phyloP scores from a whole-genome alignment of 1,140 invertebrate genomes.

The Zaprionus vittiger region DNA sequence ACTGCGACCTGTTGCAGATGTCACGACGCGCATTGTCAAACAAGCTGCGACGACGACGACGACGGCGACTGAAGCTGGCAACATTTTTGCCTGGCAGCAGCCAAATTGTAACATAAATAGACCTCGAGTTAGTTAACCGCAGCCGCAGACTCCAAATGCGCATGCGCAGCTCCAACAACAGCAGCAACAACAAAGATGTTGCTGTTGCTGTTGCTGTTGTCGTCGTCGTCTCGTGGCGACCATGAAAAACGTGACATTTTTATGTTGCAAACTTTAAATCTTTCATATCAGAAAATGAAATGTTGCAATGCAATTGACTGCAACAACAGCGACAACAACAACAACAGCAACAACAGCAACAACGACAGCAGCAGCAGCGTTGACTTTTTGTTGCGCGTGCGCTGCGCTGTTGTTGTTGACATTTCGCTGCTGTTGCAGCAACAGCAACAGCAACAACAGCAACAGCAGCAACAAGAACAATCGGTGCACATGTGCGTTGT shows the following conservation, averaged over 20 bases:
- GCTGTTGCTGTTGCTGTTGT: constrained; percentile 31
- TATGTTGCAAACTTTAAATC: constrained; percentile 84
- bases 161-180: constrained; percentile 52
- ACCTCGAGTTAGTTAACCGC: constrained; percentile 73
- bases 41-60: constrained; percentile 60
- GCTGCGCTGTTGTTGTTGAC: constrained; percentile 48
- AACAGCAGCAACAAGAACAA: constrained; percentile 41
- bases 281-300: constrained; percentile 84
- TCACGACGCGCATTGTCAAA: constrained; percentile 84
- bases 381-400: constrained; percentile 64
- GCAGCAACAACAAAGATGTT: constrained; percentile 21
- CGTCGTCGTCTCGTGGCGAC: constrained; percentile 72
- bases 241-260: constrained; percentile 85
- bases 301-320: constrained; percentile 81
- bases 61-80: constrained; percentile 57
- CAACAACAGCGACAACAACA: constrained; percentile 64
- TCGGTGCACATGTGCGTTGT: constrained; percentile 48
- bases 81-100: constrained; percentile 79
- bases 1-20: constrained; percentile 70
- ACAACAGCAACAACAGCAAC: constrained; percentile 37
- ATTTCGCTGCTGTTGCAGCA: constrained; percentile 42
- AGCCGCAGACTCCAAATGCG: constrained; percentile 40
- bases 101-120: constrained; percentile 82
- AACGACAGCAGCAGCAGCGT: constrained; percentile 45
- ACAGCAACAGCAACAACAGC: constrained; percentile 15